Evolutionary conservation across 2,113 vertebrate genomes (phyloP).

Genomic region (Microtus ochrogaster): DNA sequence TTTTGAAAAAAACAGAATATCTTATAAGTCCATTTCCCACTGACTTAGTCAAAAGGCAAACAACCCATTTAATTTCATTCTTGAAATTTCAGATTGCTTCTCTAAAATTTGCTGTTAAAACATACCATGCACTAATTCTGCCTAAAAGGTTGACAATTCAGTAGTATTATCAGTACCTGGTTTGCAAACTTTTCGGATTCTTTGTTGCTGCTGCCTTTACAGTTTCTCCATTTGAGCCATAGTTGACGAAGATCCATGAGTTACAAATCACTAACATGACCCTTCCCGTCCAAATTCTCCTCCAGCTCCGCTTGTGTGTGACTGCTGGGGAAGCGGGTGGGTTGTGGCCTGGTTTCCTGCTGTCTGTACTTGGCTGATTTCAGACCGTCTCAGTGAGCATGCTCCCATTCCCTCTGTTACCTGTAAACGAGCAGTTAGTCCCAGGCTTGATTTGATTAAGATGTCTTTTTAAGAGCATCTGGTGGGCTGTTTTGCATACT

Average conservation of each 20-base stretch:
- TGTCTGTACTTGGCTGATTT: not conserved
- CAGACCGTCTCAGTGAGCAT: not conserved
- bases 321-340: not conserved
- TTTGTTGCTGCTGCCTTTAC: too few species aligned
- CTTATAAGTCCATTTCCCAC: not conserved
- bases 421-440: not conserved
- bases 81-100: not conserved
- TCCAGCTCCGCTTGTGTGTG: not conserved
- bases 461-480: not conserved
- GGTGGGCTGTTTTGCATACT: not conserved
- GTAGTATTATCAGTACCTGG: not conserved
- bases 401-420: not conserved
- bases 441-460: slow-evolving; percentile 11
- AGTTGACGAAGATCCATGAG: not conserved
- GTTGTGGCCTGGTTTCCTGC: not conserved
- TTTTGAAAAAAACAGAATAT: not conserved
- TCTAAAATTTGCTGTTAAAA: not conserved
- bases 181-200: not conserved
- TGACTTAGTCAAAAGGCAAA: not conserved
- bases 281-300: not conserved
- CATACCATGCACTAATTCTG: not conserved
- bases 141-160: not conserved
- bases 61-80: not conserved
- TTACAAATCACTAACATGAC: not conserved
- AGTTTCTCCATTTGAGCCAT: not conserved